Percentiles rank a stretch among this genome's conserved stretches.
These are phyloP conservation scores for Osedax fenrisi DNA, from an alignment of 2,888 invertebrate species.

Conservation along the genomic window DNA sequence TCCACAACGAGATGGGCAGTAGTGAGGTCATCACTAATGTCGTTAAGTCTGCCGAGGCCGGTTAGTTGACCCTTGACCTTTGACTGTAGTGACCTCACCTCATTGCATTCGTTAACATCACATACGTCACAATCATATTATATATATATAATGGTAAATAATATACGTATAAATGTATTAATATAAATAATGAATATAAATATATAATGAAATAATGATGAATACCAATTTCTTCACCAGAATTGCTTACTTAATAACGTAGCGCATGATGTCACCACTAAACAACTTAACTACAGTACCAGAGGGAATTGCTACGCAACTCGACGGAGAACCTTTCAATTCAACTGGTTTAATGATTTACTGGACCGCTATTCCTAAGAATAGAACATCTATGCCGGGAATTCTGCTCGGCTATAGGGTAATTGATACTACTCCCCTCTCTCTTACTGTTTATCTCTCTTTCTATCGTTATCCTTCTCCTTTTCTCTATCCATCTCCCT, in stretches of 20 bases:
- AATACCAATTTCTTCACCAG: too few relatives aligned
- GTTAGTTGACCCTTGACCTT: neutral
- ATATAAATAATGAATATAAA: too few relatives aligned
- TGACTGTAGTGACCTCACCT: too few relatives aligned
- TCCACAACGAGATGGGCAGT: neutral
- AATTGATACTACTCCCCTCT: neutral
- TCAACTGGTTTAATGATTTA: constrained; percentile 81
- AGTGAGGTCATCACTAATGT: neutral
- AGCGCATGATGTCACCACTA: too few relatives aligned
- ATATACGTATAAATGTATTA: too few relatives aligned
- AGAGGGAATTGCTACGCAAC: constrained; percentile 48
- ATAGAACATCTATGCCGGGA: constrained; percentile 60
- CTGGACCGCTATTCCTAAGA: constrained; percentile 74
- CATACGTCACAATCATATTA: too few relatives aligned
- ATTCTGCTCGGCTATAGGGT: constrained; percentile 69
- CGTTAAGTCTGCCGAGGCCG: neutral
- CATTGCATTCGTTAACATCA: too few relatives aligned
- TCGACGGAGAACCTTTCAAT: constrained; percentile 56
- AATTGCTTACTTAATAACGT: too few relatives aligned
- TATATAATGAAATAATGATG: too few relatives aligned
- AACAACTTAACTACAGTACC: constrained; percentile 36
- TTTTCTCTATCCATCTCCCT: neutral
- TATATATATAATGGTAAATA: too few relatives aligned
- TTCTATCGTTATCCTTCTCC: neutral
- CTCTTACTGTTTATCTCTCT: neutral